Conservation (phyloP, 2,113 vertebrate species). For the Protobothrops flavoviridis region DNA sequence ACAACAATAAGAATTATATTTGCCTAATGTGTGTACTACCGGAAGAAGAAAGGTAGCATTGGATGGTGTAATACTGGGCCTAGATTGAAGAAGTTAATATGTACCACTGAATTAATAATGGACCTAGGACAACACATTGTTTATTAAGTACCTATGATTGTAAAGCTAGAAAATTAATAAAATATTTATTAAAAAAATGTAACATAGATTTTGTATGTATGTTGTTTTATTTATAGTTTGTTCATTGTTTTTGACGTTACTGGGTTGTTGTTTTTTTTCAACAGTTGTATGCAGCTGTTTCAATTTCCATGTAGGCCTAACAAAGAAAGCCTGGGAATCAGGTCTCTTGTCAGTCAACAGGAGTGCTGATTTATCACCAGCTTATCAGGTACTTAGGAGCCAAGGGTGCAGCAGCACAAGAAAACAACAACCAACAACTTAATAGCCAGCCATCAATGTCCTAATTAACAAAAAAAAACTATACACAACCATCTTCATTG, state of each 20-base stretch:
- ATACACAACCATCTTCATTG: background rate
- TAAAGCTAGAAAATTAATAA: too few relatives aligned
- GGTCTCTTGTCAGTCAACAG: background rate
- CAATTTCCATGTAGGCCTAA: background rate
- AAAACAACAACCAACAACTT: background rate
- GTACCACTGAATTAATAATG: too few relatives aligned
- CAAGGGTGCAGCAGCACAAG: background rate
- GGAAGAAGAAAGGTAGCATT: too few relatives aligned
- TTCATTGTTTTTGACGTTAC: background rate
- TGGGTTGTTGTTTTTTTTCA: background rate
- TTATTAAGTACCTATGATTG: too few relatives aligned
- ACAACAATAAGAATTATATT: too few relatives aligned
- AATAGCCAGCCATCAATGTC: background rate
- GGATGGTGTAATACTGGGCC: too few relatives aligned
- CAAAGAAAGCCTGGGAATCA: background rate
- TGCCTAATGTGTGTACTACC: too few relatives aligned
- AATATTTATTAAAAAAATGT: too few relatives aligned
- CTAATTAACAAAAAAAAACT: background rate
- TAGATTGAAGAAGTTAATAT: too few relatives aligned
- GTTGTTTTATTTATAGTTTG: background rate
- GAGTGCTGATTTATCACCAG: background rate
- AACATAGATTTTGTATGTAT: background rate
- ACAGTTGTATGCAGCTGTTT: background rate
- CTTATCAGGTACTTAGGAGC: background rate
- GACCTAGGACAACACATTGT: too few relatives aligned